Evolutionary conservation across 2,113 vertebrate genomes (phyloP).

Genomic region (Arothron firmamentum): DNA sequence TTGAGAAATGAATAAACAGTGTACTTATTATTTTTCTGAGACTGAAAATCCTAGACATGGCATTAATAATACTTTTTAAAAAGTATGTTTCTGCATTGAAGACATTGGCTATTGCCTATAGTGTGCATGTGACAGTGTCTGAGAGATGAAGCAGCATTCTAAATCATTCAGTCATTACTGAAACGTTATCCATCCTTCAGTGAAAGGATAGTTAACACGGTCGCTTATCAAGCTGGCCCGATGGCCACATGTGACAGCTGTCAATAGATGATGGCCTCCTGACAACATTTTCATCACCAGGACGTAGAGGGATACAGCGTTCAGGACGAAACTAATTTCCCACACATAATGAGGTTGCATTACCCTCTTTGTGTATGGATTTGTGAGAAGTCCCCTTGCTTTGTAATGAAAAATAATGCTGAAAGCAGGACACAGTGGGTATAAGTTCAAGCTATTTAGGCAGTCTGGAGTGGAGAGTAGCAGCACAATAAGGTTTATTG

Average conservation of each 20-base stretch:
- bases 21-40: no score
- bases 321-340: slow-evolving; percentile 17
- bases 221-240: slow-evolving; percentile 53
- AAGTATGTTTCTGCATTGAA: background rate
- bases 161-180: slow-evolving; percentile 35
- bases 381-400: background rate
- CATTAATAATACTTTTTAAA: no score
- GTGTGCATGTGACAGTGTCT: background rate
- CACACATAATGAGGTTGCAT: slow-evolving; percentile 8
- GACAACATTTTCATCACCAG: slow-evolving; percentile 28
- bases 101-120: no score
- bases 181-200: slow-evolving; percentile 34
- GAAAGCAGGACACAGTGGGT: slow-evolving; percentile 13
- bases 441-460: slow-evolving; percentile 21
- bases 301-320: slow-evolving; percentile 14
- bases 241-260: slow-evolving; percentile 35
- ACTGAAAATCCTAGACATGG: no score
- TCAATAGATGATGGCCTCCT: slow-evolving; percentile 45
- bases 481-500: slow-evolving; percentile 57
- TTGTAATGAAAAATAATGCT: slow-evolving; percentile 3
- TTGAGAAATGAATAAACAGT: slow-evolving; percentile 20
- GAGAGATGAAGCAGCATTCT: slow-evolving; percentile 16
- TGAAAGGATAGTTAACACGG: slow-evolving; percentile 34
- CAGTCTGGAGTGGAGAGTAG: slow-evolving; percentile 23
- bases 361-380: background rate